These are phyloP conservation scores for Drosophila cognata DNA, from an alignment of 2,888 invertebrate species.

Conservation along the genomic window DNA sequence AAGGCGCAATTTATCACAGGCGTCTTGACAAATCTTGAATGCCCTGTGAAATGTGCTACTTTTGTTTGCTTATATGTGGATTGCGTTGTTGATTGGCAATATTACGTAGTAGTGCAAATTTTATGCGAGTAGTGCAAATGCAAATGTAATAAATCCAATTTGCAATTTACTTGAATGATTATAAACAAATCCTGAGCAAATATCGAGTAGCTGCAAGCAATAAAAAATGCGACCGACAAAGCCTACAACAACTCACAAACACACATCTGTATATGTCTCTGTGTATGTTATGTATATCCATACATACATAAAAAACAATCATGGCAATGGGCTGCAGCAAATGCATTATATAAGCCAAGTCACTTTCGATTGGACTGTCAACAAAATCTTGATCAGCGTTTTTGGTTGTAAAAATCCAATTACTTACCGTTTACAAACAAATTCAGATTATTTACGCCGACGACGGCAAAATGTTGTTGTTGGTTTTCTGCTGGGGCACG, in stretches of 20 bases:
- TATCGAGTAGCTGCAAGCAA: slow-evolving; percentile 13
- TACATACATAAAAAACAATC: slow-evolving; percentile 4
- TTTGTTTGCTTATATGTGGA: slow-evolving; percentile 3
- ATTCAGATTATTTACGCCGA: slow-evolving; percentile 35
- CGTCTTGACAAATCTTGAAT: slow-evolving; percentile 25
- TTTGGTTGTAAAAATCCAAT: slow-evolving; percentile 3
- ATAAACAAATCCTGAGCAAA: slow-evolving; percentile 64
- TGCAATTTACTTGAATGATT: slow-evolving; percentile 46
- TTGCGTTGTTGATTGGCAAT: not conserved
- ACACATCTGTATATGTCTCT: not conserved
- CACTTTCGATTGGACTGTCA: slow-evolving; percentile 10
- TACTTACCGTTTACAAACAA: slow-evolving; percentile 49
- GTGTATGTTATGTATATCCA: not conserved
- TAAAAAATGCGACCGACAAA: slow-evolving; percentile 19
- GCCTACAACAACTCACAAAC: slow-evolving; percentile 8
- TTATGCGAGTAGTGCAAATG: slow-evolving; percentile 15
- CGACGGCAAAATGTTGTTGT: slow-evolving; percentile 23
- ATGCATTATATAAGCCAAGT: slow-evolving; percentile 51
- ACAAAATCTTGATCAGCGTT: slow-evolving; percentile 9
- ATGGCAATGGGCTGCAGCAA: slow-evolving; percentile 14
- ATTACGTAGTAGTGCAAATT: slow-evolving; percentile 30
- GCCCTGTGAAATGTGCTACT: slow-evolving; percentile 19
- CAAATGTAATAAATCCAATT: slow-evolving; percentile 2
- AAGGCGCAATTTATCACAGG: slow-evolving; percentile 34
- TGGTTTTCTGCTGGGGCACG: slow-evolving; percentile 4